Base-by-base conservation (phyloP, 2,113 vertebrate species). In the Ptilonorhynchus violaceus region DNA sequence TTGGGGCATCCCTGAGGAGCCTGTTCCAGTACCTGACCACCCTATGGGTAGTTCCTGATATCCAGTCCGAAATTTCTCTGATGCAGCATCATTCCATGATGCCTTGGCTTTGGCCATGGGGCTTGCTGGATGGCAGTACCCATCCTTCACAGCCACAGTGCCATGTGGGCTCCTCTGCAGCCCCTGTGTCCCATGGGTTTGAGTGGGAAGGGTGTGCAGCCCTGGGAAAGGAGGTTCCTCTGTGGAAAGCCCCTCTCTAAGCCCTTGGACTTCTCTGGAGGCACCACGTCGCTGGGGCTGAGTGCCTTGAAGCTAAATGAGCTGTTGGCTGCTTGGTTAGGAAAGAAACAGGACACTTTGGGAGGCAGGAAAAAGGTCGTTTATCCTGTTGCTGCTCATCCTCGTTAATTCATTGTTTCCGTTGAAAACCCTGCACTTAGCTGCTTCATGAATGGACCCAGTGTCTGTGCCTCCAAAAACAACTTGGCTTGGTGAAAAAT, bases 401-500 rank as follows among this genome's bases (percentile, higher is more conserved):
- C 73, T 87, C 44, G 44, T 79, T 96, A 87, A 88, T 92, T 95
- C 97, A 94, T 95, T 93, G 90, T 97, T 98, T 97, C 95, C 95
- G 27, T 72, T 11, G 72, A 69, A 92, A 95, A 66, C 52, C 46
- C 82, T 24, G 47, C 53, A 47, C 78, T 92, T 91, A 39, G 85
- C 78, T 81, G 64, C 88, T 87, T 88, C 77, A 66, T 97, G 84
- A 96, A 95, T 94, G 90, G 89, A 55, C n/a, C 35, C 31, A 77
- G 92, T 92, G 66, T 95, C 82, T 67, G 12, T 42, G 63, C 30
- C 85, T 95, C 96, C 88, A 93, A 96, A 93, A 92, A n/a, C 75
- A 97, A 94, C 94, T 81, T 63, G 53, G 56, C 79, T 18, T 2
- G 2, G 35, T 60, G 88, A 77, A 93, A 95, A 96, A 76, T 68